Evolutionary conservation across 2,113 vertebrate species (phyloP), one percentile per base, ranked within the genome.

Genomic region (Epinephelus cyanopodus): DNA sequence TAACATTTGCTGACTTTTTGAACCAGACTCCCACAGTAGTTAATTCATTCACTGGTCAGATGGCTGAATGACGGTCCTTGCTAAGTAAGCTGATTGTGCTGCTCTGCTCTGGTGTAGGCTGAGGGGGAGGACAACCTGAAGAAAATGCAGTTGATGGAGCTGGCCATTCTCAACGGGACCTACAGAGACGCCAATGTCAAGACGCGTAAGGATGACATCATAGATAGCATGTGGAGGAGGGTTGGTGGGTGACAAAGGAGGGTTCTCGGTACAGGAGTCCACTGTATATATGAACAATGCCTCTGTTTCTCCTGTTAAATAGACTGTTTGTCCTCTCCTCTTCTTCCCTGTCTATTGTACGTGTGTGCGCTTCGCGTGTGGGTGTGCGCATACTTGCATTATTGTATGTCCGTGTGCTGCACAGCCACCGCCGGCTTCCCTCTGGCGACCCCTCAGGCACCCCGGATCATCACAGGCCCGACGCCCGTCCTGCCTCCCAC

Each of bases 91-190:
- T 88, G 79, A 73, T 74, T 87, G 75, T 90, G 75, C 63, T 61
- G 60, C 27, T 90, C 39, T 87, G 66, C 64, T 29, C 79, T 45
- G 82, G 47, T 57, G 72, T 73, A 99, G 98, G 98, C 98, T 39
- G 98, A 99, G 94, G 98, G 98, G 79, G 98, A 99, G 93, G 98
- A 99, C 96, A 99, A 97, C 94, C 96, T 99, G 96, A 99, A 99
- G 95, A 99, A 99, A 95, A 98, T 99, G 98, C 98, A 99, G 93
- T 94, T 99, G 95, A 99, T 99, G 98, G 98, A 99, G 93, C 96
- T 99, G 77, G 98, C 98, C 79, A 99, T 99, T 92, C 96, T 99
- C 92, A 99, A 99, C 29, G 98, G 98, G 94, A 99, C 98, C 74
- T 99, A 99, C 96, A 96, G 98, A 95, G 98, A 99, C 76, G 98